phyloP scores from a whole-genome alignment of 2,888 invertebrate genomes.

The Callyntrura sp. region DNA sequence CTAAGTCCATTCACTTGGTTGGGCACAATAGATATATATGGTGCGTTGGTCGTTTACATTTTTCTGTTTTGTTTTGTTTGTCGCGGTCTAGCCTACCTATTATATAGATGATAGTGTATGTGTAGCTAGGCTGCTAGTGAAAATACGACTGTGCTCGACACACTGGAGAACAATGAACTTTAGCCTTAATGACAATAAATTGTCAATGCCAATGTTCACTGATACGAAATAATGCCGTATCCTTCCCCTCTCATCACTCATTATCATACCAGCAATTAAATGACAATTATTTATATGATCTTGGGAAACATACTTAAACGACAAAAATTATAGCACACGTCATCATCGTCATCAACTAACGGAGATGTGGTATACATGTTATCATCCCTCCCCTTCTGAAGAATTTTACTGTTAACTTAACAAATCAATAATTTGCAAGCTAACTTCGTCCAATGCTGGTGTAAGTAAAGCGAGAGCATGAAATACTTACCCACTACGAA shows the following conservation, averaged over 20 bases:
- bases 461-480: neutral
- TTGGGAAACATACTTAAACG: slow-evolving; percentile 19
- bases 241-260: neutral
- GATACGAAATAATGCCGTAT: neutral
- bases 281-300: slow-evolving; percentile 43
- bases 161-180: slow-evolving; percentile 72
- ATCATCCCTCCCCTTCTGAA: neutral
- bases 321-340: slow-evolving; percentile 15
- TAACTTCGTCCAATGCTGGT: neutral
- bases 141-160: neutral
- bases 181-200: slow-evolving; percentile 56
- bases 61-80: too few species aligned
- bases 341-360: neutral
- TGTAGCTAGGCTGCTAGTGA: neutral
- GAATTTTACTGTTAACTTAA: neutral
- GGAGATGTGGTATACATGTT: neutral
- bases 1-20: slow-evolving; percentile 13
- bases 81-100: neutral
- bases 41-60: neutral
- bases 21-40: neutral
- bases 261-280: slow-evolving; percentile 40
- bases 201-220: slow-evolving; percentile 32
- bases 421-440: slow-evolving; percentile 1
- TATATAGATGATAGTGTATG: neutral
- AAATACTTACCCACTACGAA: neutral